Conservation (phyloP, 2,888 invertebrate genomes). For the Drosophila percnosoma region DNA sequence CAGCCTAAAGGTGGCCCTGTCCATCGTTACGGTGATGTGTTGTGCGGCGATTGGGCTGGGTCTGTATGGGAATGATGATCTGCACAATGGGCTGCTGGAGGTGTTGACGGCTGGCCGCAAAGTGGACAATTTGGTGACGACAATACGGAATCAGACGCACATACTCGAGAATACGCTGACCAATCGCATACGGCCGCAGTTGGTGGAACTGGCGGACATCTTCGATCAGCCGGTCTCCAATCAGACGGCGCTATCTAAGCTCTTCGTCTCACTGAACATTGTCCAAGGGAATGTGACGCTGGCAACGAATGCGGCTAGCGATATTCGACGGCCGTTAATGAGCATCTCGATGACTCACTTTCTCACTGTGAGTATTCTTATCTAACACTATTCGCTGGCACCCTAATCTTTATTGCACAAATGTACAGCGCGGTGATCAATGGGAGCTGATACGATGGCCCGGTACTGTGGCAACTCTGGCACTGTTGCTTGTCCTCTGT, state of each 20-base stretch:
- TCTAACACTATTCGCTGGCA: not conserved
- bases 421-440: conserved; percentile 88
- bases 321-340: conserved; percentile 90
- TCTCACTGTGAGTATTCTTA: conserved; percentile 83
- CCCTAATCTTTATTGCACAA: conserved; percentile 10
- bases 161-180: conserved; percentile 91
- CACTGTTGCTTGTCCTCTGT: conserved; percentile 93
- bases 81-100: conserved; percentile 95
- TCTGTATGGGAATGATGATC: conserved; percentile 97
- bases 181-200: conserved; percentile 89
- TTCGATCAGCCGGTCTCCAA: conserved; percentile 92
- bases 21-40: conserved; percentile 93
- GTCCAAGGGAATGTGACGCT: conserved; percentile 91
- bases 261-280: conserved; percentile 89
- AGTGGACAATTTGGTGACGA: conserved; percentile 91
- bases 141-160: conserved; percentile 93
- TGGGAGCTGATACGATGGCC: conserved; percentile 94
- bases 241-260: conserved; percentile 90
- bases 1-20: conserved; percentile 92
- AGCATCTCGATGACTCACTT: conserved; percentile 89
- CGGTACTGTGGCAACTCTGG: conserved; percentile 94
- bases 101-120: conserved; percentile 92
- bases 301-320: conserved; percentile 91
- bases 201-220: conserved; percentile 90
- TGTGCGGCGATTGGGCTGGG: conserved; percentile 95